These are phyloP conservation scores for Caenorhabditis sp. DNA, from an alignment of 2,888 invertebrate species.

Conservation along the genomic window DNA sequence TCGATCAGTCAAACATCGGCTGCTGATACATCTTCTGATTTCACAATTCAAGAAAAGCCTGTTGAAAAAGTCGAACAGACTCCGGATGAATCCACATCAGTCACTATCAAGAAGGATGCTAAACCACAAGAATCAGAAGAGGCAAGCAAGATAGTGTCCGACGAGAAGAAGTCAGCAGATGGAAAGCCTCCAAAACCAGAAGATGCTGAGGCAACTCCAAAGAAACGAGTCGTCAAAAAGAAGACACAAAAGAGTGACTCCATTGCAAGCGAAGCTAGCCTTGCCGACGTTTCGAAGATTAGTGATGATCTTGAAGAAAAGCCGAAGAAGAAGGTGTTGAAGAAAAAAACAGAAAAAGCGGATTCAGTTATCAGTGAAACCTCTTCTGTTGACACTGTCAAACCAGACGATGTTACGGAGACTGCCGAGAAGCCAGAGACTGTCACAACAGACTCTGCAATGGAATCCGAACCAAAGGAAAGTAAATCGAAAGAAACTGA, in stretches of 20 bases:
- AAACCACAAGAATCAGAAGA: slow-evolving; percentile 26
- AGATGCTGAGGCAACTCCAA: slow-evolving; percentile 55
- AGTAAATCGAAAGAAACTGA: slow-evolving; percentile 18
- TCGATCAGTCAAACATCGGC: slow-evolving; percentile 26
- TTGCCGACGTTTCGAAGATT: slow-evolving; percentile 58
- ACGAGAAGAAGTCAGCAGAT: slow-evolving; percentile 55
- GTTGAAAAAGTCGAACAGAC: neutral
- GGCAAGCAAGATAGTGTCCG: slow-evolving; percentile 23
- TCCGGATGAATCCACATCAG: slow-evolving; percentile 28
- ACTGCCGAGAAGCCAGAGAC: slow-evolving; percentile 12
- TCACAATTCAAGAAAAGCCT: slow-evolving; percentile 7
- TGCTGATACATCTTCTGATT: slow-evolving; percentile 22
- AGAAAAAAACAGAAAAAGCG: slow-evolving; percentile 63
- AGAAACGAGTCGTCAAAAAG: slow-evolving; percentile 56
- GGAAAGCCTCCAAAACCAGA: slow-evolving; percentile 59
- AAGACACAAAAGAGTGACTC: slow-evolving; percentile 66
- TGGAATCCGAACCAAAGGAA: slow-evolving; percentile 45
- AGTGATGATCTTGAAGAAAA: slow-evolving; percentile 55
- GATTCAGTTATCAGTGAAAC: slow-evolving; percentile 62
- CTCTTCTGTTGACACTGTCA: slow-evolving; percentile 32
- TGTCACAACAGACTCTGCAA: slow-evolving; percentile 58
- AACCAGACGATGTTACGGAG: slow-evolving; percentile 22
- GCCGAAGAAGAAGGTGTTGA: slow-evolving; percentile 63
- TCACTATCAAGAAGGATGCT: slow-evolving; percentile 60
- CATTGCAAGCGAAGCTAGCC: slow-evolving; percentile 52